phyloP scores from a whole-genome alignment of 2,888 invertebrate species.

The Miltochrista miniata region DNA sequence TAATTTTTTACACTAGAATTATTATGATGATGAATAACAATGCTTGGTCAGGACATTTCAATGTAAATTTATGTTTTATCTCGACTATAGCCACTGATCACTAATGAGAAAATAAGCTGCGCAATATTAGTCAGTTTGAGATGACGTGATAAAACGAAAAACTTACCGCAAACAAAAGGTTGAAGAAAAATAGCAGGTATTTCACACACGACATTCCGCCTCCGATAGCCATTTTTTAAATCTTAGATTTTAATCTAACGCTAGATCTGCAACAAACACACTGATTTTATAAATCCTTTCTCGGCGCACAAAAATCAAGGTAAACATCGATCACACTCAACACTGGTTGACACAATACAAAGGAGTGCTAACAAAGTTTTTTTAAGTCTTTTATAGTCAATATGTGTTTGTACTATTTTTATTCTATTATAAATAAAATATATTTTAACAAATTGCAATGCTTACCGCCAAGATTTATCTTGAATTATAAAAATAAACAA shows the following conservation, averaged over 20 bases:
- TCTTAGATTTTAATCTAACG: conserved; percentile 53
- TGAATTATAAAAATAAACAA: conserved; percentile 21
- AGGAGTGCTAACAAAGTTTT: background rate
- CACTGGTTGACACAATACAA: conserved; percentile 39
- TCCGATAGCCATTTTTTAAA: conserved; percentile 87
- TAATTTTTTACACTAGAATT: background rate
- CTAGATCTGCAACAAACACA: conserved; percentile 67
- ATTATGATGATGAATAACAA: too few relatives aligned
- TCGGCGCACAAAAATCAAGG: conserved; percentile 31
- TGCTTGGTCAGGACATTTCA: too few relatives aligned
- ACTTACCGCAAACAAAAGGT: conserved; percentile 94
- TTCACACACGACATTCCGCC: conserved; percentile 94
- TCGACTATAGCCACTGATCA: too few relatives aligned
- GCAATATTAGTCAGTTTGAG: background rate
- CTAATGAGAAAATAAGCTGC: too few relatives aligned
- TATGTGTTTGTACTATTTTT: background rate
- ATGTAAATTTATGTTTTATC: too few relatives aligned
- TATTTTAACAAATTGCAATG: conserved; percentile 14
- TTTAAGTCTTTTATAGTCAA: background rate
- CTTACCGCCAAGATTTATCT: conserved; percentile 45
- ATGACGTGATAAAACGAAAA: conserved; percentile 9
- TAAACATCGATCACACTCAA: conserved; percentile 66
- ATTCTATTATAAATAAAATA: background rate
- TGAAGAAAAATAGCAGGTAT: conserved; percentile 94
- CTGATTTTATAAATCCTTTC: conserved; percentile 35